Conservation (phyloP, 1,140 invertebrate genomes). For the Drosophila kepulauana region DNA sequence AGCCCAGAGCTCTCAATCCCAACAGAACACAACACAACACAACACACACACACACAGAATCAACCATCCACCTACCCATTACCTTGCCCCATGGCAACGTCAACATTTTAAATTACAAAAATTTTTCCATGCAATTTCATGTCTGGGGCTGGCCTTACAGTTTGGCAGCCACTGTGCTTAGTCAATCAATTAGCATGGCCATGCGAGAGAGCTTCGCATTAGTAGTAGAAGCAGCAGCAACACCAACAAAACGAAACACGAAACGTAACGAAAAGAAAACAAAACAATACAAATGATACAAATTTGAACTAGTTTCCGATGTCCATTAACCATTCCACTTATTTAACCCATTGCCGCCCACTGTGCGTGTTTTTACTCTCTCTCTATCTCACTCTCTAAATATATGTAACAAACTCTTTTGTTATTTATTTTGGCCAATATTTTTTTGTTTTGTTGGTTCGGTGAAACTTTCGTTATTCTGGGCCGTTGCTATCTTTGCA, state of each 20-base stretch:
- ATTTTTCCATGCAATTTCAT: slow-evolving; percentile 70
- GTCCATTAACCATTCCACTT: slow-evolving; percentile 45
- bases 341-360: slow-evolving; percentile 74
- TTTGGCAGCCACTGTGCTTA: slow-evolving; percentile 59
- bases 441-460: slow-evolving; percentile 7
- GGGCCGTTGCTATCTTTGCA: slow-evolving; percentile 47
- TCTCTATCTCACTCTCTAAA: background rate
- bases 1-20: slow-evolving; percentile 6
- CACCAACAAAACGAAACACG: slow-evolving; percentile 44
- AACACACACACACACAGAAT: background rate
- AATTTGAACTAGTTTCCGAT: slow-evolving; percentile 73
- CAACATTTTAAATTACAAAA: slow-evolving; percentile 54
- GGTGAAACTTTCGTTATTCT: slow-evolving; percentile 29
- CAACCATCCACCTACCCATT: background rate
- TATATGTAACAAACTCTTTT: background rate
- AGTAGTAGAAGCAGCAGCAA: slow-evolving; percentile 40
- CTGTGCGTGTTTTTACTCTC: slow-evolving; percentile 25
- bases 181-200: slow-evolving; percentile 67
- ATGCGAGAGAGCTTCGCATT: slow-evolving; percentile 40
- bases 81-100: slow-evolving; percentile 2
- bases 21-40: background rate
- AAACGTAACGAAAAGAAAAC: slow-evolving; percentile 31
- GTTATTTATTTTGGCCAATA: slow-evolving; percentile 12
- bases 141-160: slow-evolving; percentile 63
- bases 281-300: slow-evolving; percentile 49